Evolutionary conservation across 2,888 invertebrate genomes (phyloP).

Genomic region (Magallana nippona): DNA sequence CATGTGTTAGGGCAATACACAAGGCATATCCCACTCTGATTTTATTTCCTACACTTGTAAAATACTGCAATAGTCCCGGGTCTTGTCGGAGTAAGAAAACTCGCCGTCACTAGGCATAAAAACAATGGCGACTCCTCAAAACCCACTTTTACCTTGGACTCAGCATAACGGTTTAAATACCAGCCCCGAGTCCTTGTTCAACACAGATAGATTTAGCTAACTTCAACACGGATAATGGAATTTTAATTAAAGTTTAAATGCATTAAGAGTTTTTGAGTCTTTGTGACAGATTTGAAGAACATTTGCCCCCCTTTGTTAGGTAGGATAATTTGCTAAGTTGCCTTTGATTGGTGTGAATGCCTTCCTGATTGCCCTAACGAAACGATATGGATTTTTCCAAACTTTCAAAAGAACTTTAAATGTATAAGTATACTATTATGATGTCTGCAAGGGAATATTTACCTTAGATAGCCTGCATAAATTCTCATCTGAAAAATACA

Average conservation of each 20-base stretch:
- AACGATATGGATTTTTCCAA: neutral
- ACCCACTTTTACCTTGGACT: slow-evolving; percentile 26
- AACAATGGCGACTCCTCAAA: slow-evolving; percentile 13
- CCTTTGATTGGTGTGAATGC: slow-evolving; percentile 21
- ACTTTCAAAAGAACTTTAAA: slow-evolving; percentile 11
- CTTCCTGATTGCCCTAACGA: neutral
- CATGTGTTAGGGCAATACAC: slow-evolving; percentile 31
- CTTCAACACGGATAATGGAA: slow-evolving; percentile 10
- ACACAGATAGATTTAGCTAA: slow-evolving; percentile 9
- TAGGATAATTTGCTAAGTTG: slow-evolving; percentile 15
- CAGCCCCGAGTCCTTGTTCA: neutral
- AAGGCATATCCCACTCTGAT: neutral
- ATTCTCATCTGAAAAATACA: slow-evolving; percentile 59
- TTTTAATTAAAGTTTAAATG: slow-evolving; percentile 27
- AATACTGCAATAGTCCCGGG: neutral
- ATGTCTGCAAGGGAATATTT: slow-evolving; percentile 34
- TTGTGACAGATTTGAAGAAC: slow-evolving; percentile 23
- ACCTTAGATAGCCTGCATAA: slow-evolving; percentile 61
- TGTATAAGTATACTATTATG: neutral
- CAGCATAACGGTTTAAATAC: neutral
- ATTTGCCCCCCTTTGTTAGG: neutral
- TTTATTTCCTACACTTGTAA: neutral
- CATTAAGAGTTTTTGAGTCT: slow-evolving; percentile 26
- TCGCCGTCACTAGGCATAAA: neutral
- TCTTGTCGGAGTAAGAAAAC: too few species aligned